Percentiles rank a stretch among this genome's conserved stretches.
phyloP scores from a whole-genome alignment of 2,113 vertebrate species.

The Tringa solitaria region DNA sequence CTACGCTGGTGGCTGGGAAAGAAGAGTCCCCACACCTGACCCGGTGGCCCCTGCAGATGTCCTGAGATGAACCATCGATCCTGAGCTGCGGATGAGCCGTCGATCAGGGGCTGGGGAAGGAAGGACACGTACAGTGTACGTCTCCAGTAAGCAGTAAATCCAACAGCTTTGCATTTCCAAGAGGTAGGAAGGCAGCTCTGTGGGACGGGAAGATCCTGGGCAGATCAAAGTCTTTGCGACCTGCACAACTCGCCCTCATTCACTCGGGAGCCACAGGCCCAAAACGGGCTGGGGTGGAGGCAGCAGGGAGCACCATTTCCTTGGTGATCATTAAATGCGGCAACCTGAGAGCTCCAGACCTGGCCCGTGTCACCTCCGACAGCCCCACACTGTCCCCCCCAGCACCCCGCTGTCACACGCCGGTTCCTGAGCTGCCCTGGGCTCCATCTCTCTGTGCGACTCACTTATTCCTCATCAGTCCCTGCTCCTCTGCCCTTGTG shows the following conservation, averaged over 20 bases:
- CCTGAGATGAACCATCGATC: background rate
- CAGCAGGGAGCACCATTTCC: background rate
- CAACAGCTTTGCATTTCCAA: background rate
- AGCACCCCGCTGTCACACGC: background rate
- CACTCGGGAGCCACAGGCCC: background rate
- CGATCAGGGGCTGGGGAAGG: background rate
- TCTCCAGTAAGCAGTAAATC: background rate
- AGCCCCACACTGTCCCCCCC: background rate
- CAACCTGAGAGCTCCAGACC: background rate
- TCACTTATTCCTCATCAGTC: background rate
- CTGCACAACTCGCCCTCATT: background rate
- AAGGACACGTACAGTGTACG: fast-evolving
- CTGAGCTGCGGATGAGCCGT: background rate
- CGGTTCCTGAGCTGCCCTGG: background rate
- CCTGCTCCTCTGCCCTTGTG: background rate
- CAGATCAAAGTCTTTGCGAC: background rate
- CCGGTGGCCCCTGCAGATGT: background rate
- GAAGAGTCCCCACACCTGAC: background rate
- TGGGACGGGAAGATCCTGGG: background rate
- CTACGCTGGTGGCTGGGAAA: fast-evolving
- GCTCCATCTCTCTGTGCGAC: background rate
- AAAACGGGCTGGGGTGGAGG: background rate
- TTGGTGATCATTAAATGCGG: background rate
- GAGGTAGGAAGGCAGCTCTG: background rate
- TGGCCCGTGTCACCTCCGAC: background rate